Base-by-base conservation (phyloP, 1,140 invertebrate species). In the Ostrea denselamellosa region DNA sequence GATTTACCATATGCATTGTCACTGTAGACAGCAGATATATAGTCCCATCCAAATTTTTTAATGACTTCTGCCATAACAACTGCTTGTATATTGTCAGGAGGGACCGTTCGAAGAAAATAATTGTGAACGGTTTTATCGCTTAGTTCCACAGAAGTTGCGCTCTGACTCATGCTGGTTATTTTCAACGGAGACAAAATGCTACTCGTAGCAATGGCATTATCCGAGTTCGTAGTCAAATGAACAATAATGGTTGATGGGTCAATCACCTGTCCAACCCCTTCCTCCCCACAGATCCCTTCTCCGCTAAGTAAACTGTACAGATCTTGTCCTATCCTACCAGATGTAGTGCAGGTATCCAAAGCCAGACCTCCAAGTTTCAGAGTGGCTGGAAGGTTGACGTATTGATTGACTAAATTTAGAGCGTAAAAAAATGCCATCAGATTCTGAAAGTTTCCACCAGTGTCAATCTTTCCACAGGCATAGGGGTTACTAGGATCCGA, bases 51-150 rank as follows among this genome's bases (percentile, higher is more conserved):
- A 85, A 97, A 95, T 17, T 89, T 94, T 92, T 95, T 95, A 54
- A 97, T 95, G 85, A 97, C 96, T 93, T 97, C 96, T 10, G 96
- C 96, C 95, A 97, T 97, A 0, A 96, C 96, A 88, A 96, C 95
- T 0, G 97, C 97, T 93, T 97, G 97, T 91, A 96, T 96, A 93
- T 96, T 97, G 94, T 97, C 97, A 17, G 97, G 96, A n/a, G 94
- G 93, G 9, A 94, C 97, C 7, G 97, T 96, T 85, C 97, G 95
- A 58, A 96, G 96, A 94, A 97, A 97, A 93, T 96, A 97, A 90
- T 96, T 96, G 93, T 97, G 97, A 34, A 96, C 94, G 19, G 85
- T 85, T 86, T 93, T 93, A 84, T 93, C 90, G 54, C 91, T 93
- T 9, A 97, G 95, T 91, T 97, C 96, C 14, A 96, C 96, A 10